phyloP scores from a whole-genome alignment of 2,888 invertebrate genomes.

The Carpatolechia fugitivella region DNA sequence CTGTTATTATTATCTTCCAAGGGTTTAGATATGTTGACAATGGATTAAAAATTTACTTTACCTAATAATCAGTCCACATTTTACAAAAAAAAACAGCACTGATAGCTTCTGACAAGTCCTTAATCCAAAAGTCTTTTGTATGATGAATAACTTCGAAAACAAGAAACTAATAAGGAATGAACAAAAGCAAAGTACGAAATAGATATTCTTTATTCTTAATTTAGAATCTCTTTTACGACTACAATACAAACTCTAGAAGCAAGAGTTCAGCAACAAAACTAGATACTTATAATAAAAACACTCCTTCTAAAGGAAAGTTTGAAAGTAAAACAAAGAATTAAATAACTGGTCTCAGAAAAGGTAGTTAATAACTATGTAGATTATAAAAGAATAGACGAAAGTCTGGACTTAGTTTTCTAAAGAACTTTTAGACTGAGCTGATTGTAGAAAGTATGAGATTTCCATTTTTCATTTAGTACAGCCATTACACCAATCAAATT shows the following conservation, averaged over 20 bases:
- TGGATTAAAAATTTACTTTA: background rate
- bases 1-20: too few relatives aligned
- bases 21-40: too few relatives aligned
- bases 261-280: constrained; percentile 1
- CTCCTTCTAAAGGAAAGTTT: background rate
- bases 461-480: too few relatives aligned
- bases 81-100: too few relatives aligned
- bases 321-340: background rate
- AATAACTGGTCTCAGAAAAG: background rate
- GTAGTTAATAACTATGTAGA: background rate
- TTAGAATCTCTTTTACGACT: background rate
- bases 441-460: too few relatives aligned
- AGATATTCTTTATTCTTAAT: too few relatives aligned
- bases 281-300: background rate
- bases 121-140: too few relatives aligned
- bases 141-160: too few relatives aligned
- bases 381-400: background rate
- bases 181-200: too few relatives aligned
- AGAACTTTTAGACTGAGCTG: background rate
- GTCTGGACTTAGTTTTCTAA: background rate
- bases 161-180: too few relatives aligned
- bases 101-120: too few relatives aligned
- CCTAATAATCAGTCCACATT: background rate
- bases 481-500: too few relatives aligned
- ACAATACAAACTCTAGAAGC: background rate